Conservation (phyloP, 2,888 invertebrate species). For the Silvanus unidentatus region DNA sequence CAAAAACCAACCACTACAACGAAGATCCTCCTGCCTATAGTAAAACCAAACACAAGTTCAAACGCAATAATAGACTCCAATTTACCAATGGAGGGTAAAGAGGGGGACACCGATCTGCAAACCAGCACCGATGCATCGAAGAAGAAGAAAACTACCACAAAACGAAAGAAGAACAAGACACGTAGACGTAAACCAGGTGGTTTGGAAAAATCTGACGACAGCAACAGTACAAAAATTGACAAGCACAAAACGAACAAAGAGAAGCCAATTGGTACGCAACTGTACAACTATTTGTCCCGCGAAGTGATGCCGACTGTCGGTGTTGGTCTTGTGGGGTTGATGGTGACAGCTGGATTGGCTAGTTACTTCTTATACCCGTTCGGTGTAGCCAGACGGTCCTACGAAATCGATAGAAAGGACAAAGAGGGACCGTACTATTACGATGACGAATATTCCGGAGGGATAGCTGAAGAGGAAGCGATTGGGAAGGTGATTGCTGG, state of each 20-base stretch:
- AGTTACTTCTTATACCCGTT: constrained; percentile 74
- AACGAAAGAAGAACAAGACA: constrained; percentile 56
- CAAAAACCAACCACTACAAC: constrained; percentile 13
- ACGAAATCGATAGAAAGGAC: constrained; percentile 60
- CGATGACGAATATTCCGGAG: constrained; percentile 64
- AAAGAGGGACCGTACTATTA: constrained; percentile 56
- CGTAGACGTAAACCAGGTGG: constrained; percentile 54
- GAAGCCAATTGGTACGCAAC: constrained; percentile 64
- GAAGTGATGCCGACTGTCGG: constrained; percentile 79
- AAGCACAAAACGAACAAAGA: constrained; percentile 37
- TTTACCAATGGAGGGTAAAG: constrained; percentile 39
- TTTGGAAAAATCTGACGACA: constrained; percentile 29
- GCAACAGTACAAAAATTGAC: constrained; percentile 29
- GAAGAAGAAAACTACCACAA: constrained; percentile 43
- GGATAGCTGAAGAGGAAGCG: constrained; percentile 71
- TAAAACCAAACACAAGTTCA: not conserved
- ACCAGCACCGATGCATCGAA: constrained; percentile 28
- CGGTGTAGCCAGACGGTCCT: constrained; percentile 59
- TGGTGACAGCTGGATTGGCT: constrained; percentile 68
- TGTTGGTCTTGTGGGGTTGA: constrained; percentile 67
- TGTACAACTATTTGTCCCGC: constrained; percentile 70
- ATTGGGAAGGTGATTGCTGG: constrained; percentile 69
- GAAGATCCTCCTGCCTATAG: not conserved
- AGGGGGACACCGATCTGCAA: constrained; percentile 36
- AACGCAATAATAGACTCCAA: constrained; percentile 14